Evolutionary conservation across 2,888 invertebrate genomes (phyloP).

Genomic region (Poecilobothrus nobilitatus): DNA sequence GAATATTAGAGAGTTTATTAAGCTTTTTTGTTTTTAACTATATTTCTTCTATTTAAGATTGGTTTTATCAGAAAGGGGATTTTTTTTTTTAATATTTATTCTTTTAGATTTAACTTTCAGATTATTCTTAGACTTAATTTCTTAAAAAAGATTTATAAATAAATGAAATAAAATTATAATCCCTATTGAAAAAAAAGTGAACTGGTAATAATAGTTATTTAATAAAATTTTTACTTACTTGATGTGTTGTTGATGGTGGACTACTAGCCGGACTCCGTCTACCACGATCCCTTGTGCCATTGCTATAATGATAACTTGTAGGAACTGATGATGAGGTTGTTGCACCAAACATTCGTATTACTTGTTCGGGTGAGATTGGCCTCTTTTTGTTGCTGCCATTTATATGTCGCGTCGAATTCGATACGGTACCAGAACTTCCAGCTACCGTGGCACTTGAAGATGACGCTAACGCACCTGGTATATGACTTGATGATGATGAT

Average conservation of each 20-base stretch:
- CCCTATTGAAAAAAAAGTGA: no score
- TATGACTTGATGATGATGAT: conserved; percentile 51
- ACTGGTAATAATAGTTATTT: no score
- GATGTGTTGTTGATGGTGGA: conserved; percentile 71
- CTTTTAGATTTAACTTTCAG: no score
- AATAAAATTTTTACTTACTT: conserved; percentile 44
- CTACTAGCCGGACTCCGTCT: conserved; percentile 62
- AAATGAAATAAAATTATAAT: no score
- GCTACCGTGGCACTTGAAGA: conserved; percentile 34
- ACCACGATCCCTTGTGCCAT: conserved; percentile 42
- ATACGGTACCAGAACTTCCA: conserved; percentile 31
- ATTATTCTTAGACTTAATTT: no score
- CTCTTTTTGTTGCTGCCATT: conserved; percentile 54
- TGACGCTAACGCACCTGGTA: conserved; percentile 44
- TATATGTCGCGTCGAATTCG: conserved; percentile 45
- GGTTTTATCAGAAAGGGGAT: background rate
- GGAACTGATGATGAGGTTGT: conserved; percentile 48
- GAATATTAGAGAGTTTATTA: no score
- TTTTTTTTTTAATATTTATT: no score
- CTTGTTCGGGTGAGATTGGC: conserved; percentile 79
- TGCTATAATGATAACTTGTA: conserved; percentile 44
- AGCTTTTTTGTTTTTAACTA: no score
- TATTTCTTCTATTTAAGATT: background rate
- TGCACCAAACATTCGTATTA: conserved; percentile 56
- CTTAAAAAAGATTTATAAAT: no score